These are phyloP conservation scores for Geodia barretti DNA, from an alignment of 37 sponge, comb jelly and placozoan species.

Conservation along the genomic window DNA sequence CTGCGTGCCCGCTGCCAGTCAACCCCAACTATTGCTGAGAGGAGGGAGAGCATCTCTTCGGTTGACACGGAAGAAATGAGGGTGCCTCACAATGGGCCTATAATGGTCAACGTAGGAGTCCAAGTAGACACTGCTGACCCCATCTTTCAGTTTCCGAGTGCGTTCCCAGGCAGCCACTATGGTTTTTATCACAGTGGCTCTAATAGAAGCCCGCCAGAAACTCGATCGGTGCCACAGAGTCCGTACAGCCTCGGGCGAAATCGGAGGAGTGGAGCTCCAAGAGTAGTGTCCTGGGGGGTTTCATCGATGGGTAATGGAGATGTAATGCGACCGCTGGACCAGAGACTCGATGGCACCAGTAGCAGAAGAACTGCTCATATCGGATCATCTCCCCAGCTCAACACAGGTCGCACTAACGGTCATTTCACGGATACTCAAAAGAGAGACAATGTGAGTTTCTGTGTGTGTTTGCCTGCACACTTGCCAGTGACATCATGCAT, in stretches of 20 bases:
- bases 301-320: neutral
- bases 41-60: neutral
- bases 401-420: too few relatives aligned
- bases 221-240: neutral
- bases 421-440: too few relatives aligned
- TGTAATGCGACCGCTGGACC: too few relatives aligned
- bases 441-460: too few relatives aligned
- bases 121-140: neutral
- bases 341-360: too few relatives aligned
- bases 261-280: neutral
- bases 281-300: neutral
- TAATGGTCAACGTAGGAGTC: conserved; percentile 11
- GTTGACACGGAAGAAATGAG: conserved; percentile 3
- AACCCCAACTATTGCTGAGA: conserved; percentile 26
- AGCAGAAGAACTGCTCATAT: too few relatives aligned
- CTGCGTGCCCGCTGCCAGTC: neutral
- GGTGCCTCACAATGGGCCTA: neutral
- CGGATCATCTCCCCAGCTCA: too few relatives aligned
- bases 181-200: neutral
- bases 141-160: neutral
- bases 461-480: too few relatives aligned
- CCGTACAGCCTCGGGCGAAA: neutral
- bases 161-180: neutral
- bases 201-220: neutral
- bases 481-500: too few relatives aligned